Evolutionary conservation across 2,797 vertebrate genomes (phyloP), one percentile per base, ranked within the genome.

Genomic region (Salarias fasciatus): DNA sequence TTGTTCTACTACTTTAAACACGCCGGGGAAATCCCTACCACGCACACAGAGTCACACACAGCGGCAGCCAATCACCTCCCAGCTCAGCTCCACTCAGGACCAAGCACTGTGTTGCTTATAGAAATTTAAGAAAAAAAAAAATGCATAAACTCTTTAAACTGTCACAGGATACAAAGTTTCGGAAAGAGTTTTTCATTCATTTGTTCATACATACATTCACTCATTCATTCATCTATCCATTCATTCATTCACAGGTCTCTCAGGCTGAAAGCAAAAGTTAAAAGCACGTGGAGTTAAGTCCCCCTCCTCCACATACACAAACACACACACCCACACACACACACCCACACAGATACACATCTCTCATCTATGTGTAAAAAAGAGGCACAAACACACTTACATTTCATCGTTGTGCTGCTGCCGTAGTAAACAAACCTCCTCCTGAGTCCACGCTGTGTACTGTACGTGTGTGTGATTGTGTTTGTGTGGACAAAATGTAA

Each of bases 401-500:
- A 37, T 77, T 80, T 90, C 86, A 90, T 90, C 42, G 81, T 74
- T 66, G 43, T 51, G 63, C 63, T 87, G 3, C 51, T 0, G 63
- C 68, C n/a, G 80, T 29, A 50, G 82, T 87, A 76, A 86, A 80
- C 77, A 83, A 69, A 84, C 68, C 53, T 72, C 59, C 57, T 33
- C n/a, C 56, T 37, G 65, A 64, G 70, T 66, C 73, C 82, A 72
- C 73, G 65, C 72, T 80, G 83, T 78, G 69, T 57, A 48, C 13
- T 31, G 30, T 31, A 31, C 33, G 33, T 67, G 70, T 63, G 70
- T 63, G 53, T 63, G 63, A 52, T 72, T 78, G 71, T 86, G 79
- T 84, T 70, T 87, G 77, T 89, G 86, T 87, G 84, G 83, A 82
- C 84, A 76, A 84, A 64, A 86, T 89, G 85, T 88, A 88, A 90